Base-by-base conservation (phyloP, 2,797 vertebrate genomes). In the Psittacula echo region DNA sequence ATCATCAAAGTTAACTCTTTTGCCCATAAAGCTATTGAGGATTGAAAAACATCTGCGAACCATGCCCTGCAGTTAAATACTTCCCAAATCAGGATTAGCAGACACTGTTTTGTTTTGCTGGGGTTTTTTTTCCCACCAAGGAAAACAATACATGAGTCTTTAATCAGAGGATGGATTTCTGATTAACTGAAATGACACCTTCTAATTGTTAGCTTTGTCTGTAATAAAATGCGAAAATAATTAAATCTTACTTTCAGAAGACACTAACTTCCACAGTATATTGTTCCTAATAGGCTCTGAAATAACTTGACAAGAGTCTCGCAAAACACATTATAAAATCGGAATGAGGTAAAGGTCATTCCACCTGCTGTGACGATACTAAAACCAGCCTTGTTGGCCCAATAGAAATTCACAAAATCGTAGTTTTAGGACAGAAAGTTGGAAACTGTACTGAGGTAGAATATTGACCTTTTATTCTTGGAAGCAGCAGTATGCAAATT, bases 1-100 rank as follows among this genome's bases (percentile, higher is more conserved):
- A 90, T 73, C 79, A 91, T 86, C 83, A 76, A n/a, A 94, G 90
- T 90, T 79, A 93, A 84, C 89, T 82, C 13, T 79, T 24, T 79
- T 73, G n/a, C 64, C 62, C n/a, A 4, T 54, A 66, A 81, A 92
- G 41, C 54, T 66, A 32, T n/a, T 77, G 76, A 86, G 41, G 70
- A 76, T 22, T 5, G 54, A 86, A 70, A 92, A 73, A 19, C 76
- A 81, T 71, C 71, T 94, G 89, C 66, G 74, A 86, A 84, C 50
- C 62, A 61, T 87, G 44, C 44, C 64, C 50, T 75, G 73, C 56
- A 70, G 27, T 87, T 88, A 86, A 91, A 90, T 32, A 72, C 51
- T 86, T 88, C 56, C n/a, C 74, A 71, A 85, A 74, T 50, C 41
- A 78, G 80, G 37, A 53, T 85, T 88, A 76, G 41, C 0, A 3